Evolutionary conservation across 2,888 invertebrate species (phyloP), one percentile per base, ranked within the genome.

Genomic region (Lymantria dispar): DNA sequence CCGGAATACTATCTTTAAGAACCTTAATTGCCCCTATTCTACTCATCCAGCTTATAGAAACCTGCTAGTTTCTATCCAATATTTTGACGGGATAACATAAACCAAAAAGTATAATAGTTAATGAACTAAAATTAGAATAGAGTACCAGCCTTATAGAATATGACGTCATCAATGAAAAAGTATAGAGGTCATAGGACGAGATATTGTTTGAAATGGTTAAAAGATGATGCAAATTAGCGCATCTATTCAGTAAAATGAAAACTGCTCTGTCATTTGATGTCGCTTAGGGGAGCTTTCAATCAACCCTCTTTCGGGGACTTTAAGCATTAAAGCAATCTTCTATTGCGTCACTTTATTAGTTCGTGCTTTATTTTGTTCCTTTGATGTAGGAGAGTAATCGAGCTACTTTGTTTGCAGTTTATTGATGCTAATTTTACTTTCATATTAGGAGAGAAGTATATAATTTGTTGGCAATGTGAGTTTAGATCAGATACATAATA

Each of bases 191-290:
- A 63, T 42, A 39, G 57, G 50, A 52, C 55, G 57, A 60, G 50
- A 53, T 59, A 54, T 58, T 67, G 55, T 66, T 67, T 52, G 56
- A 44, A 47, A 60, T 57, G 51, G 56, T 56, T 68, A 75, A 80
- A 83, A 84, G 85, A 85, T 77, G 85, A 89, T 89, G 88, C 87
- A 89, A 90, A 91, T 91, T 89, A 88, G 78, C 80, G 73, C 81
- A 80, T 85, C 87, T 85, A 90, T 89, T 89, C 83, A 89, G 71
- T 74, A 73, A 80, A 88, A 84, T 83, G 85, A 83, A 82, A 83
- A 83, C 78, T 63, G 70, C 76, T 78, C 79, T 84, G 80, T 86
- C 80, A 86, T 85, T 85, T 82, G 79, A 70, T 72, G 73, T 60
- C 64, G 71, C 66, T 76, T 74, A 76, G 84, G 89, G 87, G 88